Base-by-base conservation (phyloP, 2,888 invertebrate species). In the Cerastis rubricosa region DNA sequence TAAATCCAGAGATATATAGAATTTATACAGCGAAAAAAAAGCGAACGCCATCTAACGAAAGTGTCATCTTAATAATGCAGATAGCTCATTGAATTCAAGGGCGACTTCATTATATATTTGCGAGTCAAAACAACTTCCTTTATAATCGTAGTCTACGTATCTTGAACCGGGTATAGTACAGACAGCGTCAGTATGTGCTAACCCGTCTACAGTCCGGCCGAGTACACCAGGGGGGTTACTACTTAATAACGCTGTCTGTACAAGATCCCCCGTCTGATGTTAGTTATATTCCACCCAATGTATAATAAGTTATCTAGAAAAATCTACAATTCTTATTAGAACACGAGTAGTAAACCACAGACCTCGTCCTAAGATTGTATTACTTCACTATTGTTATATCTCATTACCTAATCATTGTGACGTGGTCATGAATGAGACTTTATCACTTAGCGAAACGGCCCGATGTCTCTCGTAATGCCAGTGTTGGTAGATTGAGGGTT, bases 271-370 rank as follows among this genome's bases (percentile, higher is more conserved):
- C 5, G 19, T 63, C 43, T 35, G 22, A 22, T 43, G 22, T 49
- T 12, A 35, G 40, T 65, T 63, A 54, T 59, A 78, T 66, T 51
- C 25, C 47, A 29, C 29, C 14, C 49, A 14, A 59, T 6, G 5
- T 8, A 47, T 40, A 63, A 73, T 63, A 73, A 25, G 29, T 54
- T 2, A 19, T 7, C 8, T 22, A 57, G 19, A 65, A 64, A 72
- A 82, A 78, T 43, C 64, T 64, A 71, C 54, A 71, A 64, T 74
- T 67, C 51, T 35, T 69, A 74, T 64, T 45, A 80, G 83, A 85
- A 87, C 89, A 89, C 87, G 88, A 89, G 79, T 89, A 92, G 91
- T 90, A 92, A 93, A 94, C 95, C 95, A 84, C 95, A 95, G 89
- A 91, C 92, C 93, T 92, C 90, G 91, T 81, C 76, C 80, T 76